phyloP scores from a whole-genome alignment of 2,888 invertebrate genomes.

The Lasiommata megera region DNA sequence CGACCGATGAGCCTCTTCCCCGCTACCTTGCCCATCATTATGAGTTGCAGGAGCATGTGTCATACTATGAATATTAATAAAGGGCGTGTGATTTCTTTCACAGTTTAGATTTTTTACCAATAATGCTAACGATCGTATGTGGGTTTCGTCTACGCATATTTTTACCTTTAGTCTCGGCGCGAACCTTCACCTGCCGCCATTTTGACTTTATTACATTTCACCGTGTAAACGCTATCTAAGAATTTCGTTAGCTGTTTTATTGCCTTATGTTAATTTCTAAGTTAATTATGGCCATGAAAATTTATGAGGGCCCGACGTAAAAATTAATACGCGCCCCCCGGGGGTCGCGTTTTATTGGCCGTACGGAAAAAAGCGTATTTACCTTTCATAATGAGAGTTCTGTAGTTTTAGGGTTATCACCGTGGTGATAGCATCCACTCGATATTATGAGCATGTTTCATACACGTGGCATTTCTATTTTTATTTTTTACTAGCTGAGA shows the following conservation, averaged over 20 bases:
- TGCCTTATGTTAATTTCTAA: slow-evolving; percentile 79
- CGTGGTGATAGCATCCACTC: background rate
- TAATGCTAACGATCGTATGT: no score
- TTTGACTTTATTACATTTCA: slow-evolving; percentile 65
- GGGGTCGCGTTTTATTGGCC: slow-evolving; percentile 66
- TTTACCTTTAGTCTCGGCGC: slow-evolving; percentile 14
- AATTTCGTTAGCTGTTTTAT: slow-evolving; percentile 78
- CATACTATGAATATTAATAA: no score
- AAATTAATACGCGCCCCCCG: slow-evolving; percentile 69
- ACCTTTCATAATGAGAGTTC: slow-evolving; percentile 45
- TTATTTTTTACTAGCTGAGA: no score
- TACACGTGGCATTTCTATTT: no score
- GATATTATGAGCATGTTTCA: background rate
- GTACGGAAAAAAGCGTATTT: slow-evolving; percentile 48
- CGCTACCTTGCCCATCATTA: no score
- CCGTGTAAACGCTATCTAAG: slow-evolving; percentile 72
- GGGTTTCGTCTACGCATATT: background rate
- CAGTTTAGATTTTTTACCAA: no score
- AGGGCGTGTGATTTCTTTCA: no score
- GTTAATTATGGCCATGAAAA: slow-evolving; percentile 80
- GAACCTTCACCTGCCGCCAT: slow-evolving; percentile 62
- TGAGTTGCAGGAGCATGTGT: no score
- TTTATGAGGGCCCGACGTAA: slow-evolving; percentile 67
- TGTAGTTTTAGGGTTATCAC: slow-evolving; percentile 30
- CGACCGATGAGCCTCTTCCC: no score